Percentiles rank a stretch among this genome's conserved stretches.
These are phyloP conservation scores for Maconellicoccus hirsutus DNA, from an alignment of 1,140 invertebrate genomes.

Conservation along the genomic window DNA sequence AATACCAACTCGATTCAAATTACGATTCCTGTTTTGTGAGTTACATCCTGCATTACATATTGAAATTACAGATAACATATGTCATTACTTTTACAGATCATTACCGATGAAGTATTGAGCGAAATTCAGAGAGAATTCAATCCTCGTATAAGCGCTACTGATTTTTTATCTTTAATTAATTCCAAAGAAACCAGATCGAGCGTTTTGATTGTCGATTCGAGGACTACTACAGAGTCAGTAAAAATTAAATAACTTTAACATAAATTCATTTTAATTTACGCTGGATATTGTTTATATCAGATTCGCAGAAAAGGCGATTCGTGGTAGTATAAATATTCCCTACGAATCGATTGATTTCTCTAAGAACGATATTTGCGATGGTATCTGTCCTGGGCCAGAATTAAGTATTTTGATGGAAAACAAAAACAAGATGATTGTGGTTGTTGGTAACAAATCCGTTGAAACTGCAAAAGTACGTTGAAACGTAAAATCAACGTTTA, in stretches of 20 bases:
- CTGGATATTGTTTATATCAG: constrained; percentile 40
- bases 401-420: constrained; percentile 43
- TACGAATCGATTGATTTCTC: constrained; percentile 51
- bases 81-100: constrained; percentile 45
- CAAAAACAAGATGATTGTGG: constrained; percentile 56
- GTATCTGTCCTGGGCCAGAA: constrained; percentile 44
- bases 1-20: constrained; percentile 45
- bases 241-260: not conserved
- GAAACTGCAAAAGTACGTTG: constrained; percentile 52
- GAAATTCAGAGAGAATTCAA: constrained; percentile 58
- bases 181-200: constrained; percentile 44
- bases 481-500: too few relatives aligned
- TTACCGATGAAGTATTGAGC: constrained; percentile 51
- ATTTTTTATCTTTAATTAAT: constrained; percentile 61
- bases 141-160: constrained; percentile 71
- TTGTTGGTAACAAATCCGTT: constrained; percentile 48
- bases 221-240: constrained; percentile 54
- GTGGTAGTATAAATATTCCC: constrained; percentile 74
- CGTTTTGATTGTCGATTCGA: constrained; percentile 63
- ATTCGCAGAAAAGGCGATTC: constrained; percentile 58
- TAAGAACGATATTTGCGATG: constrained; percentile 22
- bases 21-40: constrained; percentile 24
- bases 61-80: not conserved
- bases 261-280: too few relatives aligned
- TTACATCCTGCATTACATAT: not conserved